These are phyloP conservation scores for Syngnathus rostellatus DNA, from an alignment of 2,797 vertebrate species.

Conservation along the genomic window DNA sequence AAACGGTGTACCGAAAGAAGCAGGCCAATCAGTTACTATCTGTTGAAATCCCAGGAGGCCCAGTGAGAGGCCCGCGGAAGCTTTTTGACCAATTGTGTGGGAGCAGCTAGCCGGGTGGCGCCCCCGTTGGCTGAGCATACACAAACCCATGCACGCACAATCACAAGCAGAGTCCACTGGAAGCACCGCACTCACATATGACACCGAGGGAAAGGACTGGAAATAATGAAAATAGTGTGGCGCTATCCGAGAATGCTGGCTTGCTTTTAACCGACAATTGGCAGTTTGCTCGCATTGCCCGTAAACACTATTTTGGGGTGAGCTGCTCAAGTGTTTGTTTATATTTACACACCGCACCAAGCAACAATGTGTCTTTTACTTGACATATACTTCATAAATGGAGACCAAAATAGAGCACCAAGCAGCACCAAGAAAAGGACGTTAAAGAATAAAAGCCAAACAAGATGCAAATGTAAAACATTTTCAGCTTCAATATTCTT, in stretches of 20 bases:
- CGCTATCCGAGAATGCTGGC: no score
- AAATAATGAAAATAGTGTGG: neutral
- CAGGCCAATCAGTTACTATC: neutral
- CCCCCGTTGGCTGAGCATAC: constrained; percentile 24
- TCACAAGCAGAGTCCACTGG: constrained; percentile 49
- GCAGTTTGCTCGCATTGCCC: neutral
- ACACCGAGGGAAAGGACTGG: neutral
- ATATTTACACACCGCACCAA: no score
- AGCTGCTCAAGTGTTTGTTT: neutral
- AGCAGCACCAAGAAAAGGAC: no score
- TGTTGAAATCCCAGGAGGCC: neutral
- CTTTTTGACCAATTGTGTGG: constrained; percentile 31
- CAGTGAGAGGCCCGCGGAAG: constrained; percentile 25
- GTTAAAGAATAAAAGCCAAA: no score
- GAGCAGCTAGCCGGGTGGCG: constrained; percentile 7
- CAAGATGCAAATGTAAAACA: no score
- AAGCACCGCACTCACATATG: constrained; percentile 18
- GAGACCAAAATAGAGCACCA: no score
- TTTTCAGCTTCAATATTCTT: no score
- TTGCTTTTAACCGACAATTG: neutral
- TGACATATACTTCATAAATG: no score
- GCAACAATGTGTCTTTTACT: no score
- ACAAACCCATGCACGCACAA: constrained; percentile 13
- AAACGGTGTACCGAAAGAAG: neutral
- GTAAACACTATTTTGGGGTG: neutral